Percentiles rank a stretch among this genome's conserved stretches.
phyloP scores from a whole-genome alignment of 2,797 vertebrate genomes.

The Valencia hispanica region DNA sequence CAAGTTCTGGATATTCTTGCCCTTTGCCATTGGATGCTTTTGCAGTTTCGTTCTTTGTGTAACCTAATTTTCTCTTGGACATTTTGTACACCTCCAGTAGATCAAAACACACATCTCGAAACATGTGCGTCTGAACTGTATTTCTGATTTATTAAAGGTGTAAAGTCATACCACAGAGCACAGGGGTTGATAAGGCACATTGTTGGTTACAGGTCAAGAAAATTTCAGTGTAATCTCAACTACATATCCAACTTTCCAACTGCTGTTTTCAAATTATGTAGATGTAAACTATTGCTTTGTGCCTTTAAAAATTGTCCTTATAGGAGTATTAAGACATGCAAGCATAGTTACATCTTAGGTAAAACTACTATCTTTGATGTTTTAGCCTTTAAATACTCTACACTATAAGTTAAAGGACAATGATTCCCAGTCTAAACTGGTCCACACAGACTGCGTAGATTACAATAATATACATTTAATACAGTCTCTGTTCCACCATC shows the following conservation, averaged over 20 bases:
- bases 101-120: background rate
- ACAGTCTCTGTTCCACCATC: no score
- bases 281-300: background rate
- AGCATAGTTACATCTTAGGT: no score
- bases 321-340: background rate
- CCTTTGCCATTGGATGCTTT: background rate
- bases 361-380: no score
- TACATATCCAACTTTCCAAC: background rate
- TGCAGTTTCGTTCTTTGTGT: background rate
- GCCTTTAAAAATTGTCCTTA: background rate
- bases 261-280: background rate
- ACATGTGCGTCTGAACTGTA: background rate
- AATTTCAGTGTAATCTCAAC: background rate
- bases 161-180: background rate
- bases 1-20: background rate
- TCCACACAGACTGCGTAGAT: background rate
- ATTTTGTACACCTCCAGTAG: background rate
- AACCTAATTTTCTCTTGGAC: background rate
- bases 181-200: background rate
- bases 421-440: background rate
- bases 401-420: no score
- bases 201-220: background rate
- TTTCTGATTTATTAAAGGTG: background rate
- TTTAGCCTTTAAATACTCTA: no score
- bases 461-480: no score